phyloP scores from a whole-genome alignment of 2,888 invertebrate species.

The Eupithecia exiguata region DNA sequence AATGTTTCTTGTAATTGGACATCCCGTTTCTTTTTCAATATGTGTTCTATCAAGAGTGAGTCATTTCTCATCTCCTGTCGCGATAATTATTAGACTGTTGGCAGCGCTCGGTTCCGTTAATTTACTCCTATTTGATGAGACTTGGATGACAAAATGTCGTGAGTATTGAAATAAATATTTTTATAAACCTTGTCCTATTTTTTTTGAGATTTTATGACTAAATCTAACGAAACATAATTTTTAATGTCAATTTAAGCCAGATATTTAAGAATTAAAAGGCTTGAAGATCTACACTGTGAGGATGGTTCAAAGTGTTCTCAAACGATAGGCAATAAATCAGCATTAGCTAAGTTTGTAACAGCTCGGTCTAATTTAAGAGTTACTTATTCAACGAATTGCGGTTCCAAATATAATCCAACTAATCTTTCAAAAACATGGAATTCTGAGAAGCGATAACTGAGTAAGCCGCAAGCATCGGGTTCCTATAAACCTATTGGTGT shows the following conservation, averaged over 20 bases:
- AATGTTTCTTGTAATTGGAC: conserved; percentile 21
- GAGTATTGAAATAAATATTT: conserved; percentile 15
- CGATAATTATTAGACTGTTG: conserved; percentile 48
- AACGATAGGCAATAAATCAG: conserved; percentile 3
- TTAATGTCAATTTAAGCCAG: too few relatives aligned
- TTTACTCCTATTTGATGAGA: conserved; percentile 49
- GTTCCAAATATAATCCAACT: conserved; percentile 13
- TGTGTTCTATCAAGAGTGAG: conserved; percentile 32
- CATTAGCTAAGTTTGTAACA: conserved; percentile 9
- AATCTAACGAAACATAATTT: neutral
- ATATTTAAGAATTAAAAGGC: neutral
- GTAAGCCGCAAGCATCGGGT: conserved; percentile 17
- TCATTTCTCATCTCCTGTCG: conserved; percentile 45
- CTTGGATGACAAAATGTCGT: conserved; percentile 29
- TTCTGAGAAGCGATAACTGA: conserved; percentile 40
- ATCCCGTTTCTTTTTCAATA: conserved; percentile 27
- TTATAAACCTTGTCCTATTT: neutral
- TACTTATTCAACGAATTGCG: conserved; percentile 5
- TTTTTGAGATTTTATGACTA: neutral
- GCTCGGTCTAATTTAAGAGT: conserved; percentile 22
- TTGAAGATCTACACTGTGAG: neutral
- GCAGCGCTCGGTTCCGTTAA: conserved; percentile 53
- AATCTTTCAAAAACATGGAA: conserved; percentile 34
- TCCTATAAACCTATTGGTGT: conserved; percentile 11
- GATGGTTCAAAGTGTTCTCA: neutral